Evolutionary conservation across 2,797 vertebrate genomes (phyloP).

Genomic region (Myoxocephalus aenaeus): DNA sequence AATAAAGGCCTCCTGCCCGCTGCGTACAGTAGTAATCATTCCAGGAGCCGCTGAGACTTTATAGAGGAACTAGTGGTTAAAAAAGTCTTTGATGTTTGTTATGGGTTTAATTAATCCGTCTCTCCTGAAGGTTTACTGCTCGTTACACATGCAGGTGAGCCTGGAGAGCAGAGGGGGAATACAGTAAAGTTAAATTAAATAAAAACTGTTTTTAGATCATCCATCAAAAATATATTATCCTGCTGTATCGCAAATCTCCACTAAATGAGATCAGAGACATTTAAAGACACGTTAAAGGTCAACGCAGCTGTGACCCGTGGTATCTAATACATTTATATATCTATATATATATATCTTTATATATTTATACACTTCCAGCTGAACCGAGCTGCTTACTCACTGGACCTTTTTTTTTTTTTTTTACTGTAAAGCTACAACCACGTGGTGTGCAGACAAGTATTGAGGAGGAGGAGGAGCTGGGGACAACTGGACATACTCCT

Average conservation of each 20-base stretch:
- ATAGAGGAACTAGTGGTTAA: constrained; percentile 65
- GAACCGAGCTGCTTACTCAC: no score
- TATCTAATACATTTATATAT: no score
- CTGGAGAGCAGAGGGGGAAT: background rate
- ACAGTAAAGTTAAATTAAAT: background rate
- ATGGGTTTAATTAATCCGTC: constrained; percentile 42
- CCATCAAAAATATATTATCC: background rate
- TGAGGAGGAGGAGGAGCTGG: background rate
- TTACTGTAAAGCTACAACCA: no score
- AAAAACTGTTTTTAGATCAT: no score
- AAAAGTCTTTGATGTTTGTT: constrained; percentile 60
- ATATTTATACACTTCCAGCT: no score
- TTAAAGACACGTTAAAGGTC: no score
- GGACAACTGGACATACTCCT: background rate
- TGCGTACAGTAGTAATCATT: constrained; percentile 49
- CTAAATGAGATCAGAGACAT: no score
- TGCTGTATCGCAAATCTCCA: no score
- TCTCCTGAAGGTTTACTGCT: background rate
- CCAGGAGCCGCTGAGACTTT: constrained; percentile 63
- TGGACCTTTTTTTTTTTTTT: no score
- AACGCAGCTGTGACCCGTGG: background rate
- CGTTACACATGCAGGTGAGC: background rate
- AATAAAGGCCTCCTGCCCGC: constrained; percentile 29
- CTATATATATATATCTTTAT: no score
- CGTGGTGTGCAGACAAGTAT: no score